phyloP scores from a whole-genome alignment of 1,140 invertebrate genomes.

The Linepithema humile region DNA sequence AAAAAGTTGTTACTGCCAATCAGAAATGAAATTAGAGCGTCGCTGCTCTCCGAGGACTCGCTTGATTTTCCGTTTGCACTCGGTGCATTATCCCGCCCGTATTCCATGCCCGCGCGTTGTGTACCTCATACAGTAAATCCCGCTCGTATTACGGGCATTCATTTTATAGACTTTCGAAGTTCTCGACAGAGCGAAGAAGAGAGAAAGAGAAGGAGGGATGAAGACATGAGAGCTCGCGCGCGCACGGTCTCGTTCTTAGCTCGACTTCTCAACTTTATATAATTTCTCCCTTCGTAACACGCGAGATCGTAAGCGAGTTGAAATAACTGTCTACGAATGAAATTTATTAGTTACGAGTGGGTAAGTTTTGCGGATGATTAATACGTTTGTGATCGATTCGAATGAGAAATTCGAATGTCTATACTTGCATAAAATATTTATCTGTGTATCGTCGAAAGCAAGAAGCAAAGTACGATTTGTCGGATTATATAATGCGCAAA shows the following conservation, averaged over 20 bases:
- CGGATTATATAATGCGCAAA: not conserved
- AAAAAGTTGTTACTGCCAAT: slow-evolving; percentile 28
- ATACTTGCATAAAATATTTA: not conserved
- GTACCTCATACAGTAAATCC: slow-evolving; percentile 42
- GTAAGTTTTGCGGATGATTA: slow-evolving; percentile 33
- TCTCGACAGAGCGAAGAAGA: not conserved
- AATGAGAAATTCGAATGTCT: not conserved
- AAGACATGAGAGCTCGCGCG: not conserved
- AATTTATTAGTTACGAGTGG: slow-evolving; percentile 37
- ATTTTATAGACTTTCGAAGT: slow-evolving; percentile 44
- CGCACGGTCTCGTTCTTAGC: slow-evolving; percentile 11
- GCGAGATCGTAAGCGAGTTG: slow-evolving; percentile 8
- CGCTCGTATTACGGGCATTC: slow-evolving; percentile 25
- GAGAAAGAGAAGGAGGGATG: not conserved
- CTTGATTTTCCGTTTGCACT: slow-evolving; percentile 22
- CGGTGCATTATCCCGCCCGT: slow-evolving; percentile 27
- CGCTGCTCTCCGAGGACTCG: not conserved
- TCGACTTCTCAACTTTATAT: slow-evolving; percentile 43
- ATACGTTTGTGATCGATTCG: slow-evolving; percentile 2
- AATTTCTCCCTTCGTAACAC: slow-evolving; percentile 34
- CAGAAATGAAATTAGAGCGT: slow-evolving; percentile 31
- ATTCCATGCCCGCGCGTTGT: not conserved
- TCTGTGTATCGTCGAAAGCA: slow-evolving; percentile 3
- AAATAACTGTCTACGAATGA: slow-evolving; percentile 21
- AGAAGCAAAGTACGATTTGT: not conserved